Percentiles rank a stretch among this genome's conserved stretches.
These are phyloP conservation scores for Athripsodes cinereus DNA, from an alignment of 2,888 invertebrate species.

Conservation along the genomic window DNA sequence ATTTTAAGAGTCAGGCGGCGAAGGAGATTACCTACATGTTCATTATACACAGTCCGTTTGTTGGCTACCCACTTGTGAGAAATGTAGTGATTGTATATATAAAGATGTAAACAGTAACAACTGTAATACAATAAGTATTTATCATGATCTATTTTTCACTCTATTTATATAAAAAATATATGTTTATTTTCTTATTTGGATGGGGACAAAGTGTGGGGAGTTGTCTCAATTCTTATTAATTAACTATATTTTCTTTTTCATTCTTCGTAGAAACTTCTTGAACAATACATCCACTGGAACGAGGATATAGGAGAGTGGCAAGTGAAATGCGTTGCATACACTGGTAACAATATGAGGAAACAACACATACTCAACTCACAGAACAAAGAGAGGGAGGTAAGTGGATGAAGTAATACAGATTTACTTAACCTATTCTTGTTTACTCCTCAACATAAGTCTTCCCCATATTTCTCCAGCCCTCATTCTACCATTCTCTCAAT, in stretches of 20 bases:
- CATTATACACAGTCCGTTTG: too few relatives aligned
- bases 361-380: constrained; percentile 43
- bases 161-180: not conserved
- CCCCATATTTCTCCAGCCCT: too few relatives aligned
- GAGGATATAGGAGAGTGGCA: constrained; percentile 99
- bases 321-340: constrained; percentile 94
- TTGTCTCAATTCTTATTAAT: not conserved
- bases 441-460: not conserved
- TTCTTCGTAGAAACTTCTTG: constrained; percentile 69
- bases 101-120: too few relatives aligned
- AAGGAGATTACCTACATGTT: too few relatives aligned
- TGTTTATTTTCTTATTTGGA: not conserved
- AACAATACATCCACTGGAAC: constrained; percentile 92
- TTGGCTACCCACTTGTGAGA: too few relatives aligned
- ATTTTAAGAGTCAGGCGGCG: too few relatives aligned
- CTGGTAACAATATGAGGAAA: constrained; percentile 96
- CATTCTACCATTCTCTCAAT: too few relatives aligned
- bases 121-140: too few relatives aligned
- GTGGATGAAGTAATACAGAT: not conserved
- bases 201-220: not conserved
- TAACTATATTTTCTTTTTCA: not conserved
- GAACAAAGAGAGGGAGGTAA: constrained; percentile 35
- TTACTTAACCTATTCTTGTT: too few relatives aligned
- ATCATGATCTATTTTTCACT: too few relatives aligned
- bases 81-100: too few relatives aligned